Conservation (phyloP, 2,113 vertebrate genomes). For the Phasianus colchicus region DNA sequence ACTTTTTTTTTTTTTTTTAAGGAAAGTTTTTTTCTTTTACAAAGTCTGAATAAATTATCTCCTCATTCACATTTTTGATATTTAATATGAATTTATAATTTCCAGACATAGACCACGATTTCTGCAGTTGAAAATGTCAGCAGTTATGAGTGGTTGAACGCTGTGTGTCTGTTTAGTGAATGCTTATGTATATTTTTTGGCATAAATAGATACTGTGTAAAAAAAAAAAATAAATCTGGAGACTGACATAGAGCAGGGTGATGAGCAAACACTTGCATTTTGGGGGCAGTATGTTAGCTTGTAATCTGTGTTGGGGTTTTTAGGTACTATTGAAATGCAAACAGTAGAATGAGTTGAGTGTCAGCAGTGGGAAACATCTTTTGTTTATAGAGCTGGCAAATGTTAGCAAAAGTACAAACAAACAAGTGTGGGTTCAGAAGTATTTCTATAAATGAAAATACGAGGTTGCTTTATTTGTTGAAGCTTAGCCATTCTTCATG, state of each 20-base stretch:
- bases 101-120: not conserved
- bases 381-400: conserved; percentile 59
- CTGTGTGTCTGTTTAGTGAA: not conserved
- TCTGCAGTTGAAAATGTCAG: not conserved
- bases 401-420: conserved; percentile 40
- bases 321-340: conserved; percentile 14
- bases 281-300: not conserved
- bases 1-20: not conserved
- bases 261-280: not conserved
- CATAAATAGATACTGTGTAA: not conserved
- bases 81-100: not conserved
- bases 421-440: conserved; percentile 42
- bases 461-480: not conserved
- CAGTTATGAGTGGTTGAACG: not conserved
- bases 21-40: not conserved
- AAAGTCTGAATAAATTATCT: not conserved
- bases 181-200: not conserved
- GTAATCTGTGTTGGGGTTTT: not conserved
- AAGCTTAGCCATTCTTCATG: not conserved
- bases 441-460: conserved; percentile 10
- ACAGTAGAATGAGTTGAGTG: conserved; percentile 14
- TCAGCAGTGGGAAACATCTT: conserved; percentile 39
- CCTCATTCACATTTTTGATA: not conserved
- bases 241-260: not conserved
- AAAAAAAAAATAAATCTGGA: not conserved